Evolutionary conservation across 1,140 invertebrate species (phyloP).

Genomic region (Drosophila mayri): DNA sequence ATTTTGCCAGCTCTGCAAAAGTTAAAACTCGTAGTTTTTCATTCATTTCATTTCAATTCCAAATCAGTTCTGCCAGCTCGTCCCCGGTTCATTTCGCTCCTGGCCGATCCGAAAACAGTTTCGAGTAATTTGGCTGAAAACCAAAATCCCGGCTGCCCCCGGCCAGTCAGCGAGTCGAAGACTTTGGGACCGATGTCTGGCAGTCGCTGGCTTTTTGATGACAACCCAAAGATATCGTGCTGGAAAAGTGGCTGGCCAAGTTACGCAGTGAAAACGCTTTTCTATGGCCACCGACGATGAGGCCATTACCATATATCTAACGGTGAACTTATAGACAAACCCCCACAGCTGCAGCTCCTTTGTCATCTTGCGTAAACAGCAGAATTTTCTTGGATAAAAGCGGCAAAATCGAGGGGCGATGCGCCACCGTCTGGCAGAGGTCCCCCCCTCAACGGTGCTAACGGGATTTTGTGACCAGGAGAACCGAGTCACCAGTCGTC

Average conservation of each 20-base stretch:
- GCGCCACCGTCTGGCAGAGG: conserved; percentile 18
- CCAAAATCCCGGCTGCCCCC: conserved; percentile 50
- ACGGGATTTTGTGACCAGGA: conserved; percentile 44
- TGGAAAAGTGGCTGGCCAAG: conserved; percentile 54
- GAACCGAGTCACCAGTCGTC: conserved; percentile 17
- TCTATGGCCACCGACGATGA: conserved; percentile 52
- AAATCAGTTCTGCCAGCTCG: conserved; percentile 48
- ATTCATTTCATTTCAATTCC: conserved; percentile 74
- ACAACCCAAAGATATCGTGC: conserved; percentile 71
- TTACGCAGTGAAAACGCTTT: conserved; percentile 64
- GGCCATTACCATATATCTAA: conserved; percentile 75
- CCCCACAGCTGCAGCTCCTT: conserved; percentile 38
- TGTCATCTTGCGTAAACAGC: conserved; percentile 77
- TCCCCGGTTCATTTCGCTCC: not conserved
- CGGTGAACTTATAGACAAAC: conserved; percentile 56
- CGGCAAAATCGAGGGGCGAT: conserved; percentile 16
- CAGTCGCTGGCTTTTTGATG: conserved; percentile 74
- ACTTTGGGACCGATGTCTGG: conserved; percentile 29
- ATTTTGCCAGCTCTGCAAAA: conserved; percentile 69
- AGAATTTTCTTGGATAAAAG: conserved; percentile 35
- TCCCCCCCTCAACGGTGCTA: conserved; percentile 41
- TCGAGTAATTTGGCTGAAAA: conserved; percentile 70
- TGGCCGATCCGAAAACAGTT: conserved; percentile 26
- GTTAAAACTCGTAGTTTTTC: conserved; percentile 47
- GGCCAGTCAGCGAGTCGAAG: not conserved